These are phyloP conservation scores for Ranitomeya imitator DNA, from an alignment of 2,113 vertebrate species.

Conservation along the genomic window DNA sequence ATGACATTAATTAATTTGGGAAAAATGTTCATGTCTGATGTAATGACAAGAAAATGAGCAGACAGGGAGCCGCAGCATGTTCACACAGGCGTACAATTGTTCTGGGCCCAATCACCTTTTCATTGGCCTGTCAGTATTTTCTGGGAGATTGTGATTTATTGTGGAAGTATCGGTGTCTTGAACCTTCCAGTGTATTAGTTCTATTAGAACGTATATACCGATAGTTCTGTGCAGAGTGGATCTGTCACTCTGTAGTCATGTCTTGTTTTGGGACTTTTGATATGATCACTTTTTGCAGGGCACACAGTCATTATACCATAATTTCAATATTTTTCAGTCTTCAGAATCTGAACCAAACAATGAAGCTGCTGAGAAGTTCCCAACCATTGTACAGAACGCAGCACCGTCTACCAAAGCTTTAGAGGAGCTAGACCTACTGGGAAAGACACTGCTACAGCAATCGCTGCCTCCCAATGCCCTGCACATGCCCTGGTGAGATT, in stretches of 20 bases:
- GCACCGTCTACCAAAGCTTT: conserved; percentile 74
- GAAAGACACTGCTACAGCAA: conserved; percentile 90
- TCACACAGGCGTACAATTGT: neutral
- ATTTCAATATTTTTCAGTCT: conserved; percentile 68
- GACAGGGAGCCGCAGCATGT: neutral
- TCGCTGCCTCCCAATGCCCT: conserved; percentile 89
- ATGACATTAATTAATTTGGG: too few relatives aligned
- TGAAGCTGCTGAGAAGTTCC: conserved; percentile 65
- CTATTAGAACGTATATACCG: neutral
- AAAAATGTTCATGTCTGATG: too few relatives aligned
- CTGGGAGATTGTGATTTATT: neutral
- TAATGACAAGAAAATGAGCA: neutral
- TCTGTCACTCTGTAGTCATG: neutral
- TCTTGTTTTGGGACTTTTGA: neutral
- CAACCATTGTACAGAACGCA: conserved; percentile 56
- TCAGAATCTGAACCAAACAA: conserved; percentile 71
- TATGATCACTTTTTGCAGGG: neutral
- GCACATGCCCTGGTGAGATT: conserved; percentile 90
- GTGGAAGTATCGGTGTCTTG: neutral
- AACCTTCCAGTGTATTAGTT: neutral
- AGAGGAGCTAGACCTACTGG: conserved; percentile 89
- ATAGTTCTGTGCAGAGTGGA: neutral
- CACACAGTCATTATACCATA: neutral
- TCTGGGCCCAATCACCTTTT: neutral
- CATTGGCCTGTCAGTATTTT: neutral